Conservation (phyloP, 2,113 vertebrate genomes). For the Phalacrocorax carbo region DNA sequence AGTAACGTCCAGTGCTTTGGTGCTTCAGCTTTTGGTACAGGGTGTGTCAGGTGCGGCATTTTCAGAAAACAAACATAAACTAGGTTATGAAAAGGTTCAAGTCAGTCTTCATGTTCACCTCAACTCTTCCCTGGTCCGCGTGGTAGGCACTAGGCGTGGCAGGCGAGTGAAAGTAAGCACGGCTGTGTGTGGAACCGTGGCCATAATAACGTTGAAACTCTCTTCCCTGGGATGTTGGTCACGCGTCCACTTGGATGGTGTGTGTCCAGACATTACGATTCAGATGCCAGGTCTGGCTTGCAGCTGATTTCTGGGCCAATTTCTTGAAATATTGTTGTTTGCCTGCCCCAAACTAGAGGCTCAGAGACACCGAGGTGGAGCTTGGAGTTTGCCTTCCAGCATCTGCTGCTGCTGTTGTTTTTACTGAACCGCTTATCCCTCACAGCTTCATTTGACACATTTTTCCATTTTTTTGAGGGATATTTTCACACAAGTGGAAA, state of each 20-base stretch:
- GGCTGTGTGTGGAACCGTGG: not conserved
- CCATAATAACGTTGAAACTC: not conserved
- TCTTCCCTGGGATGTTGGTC: not conserved
- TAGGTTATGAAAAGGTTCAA: not conserved
- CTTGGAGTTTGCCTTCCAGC: not conserved
- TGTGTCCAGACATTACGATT: not conserved
- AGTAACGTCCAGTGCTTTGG: not conserved
- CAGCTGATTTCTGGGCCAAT: not conserved
- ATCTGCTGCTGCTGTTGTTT: not conserved
- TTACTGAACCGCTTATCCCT: not conserved
- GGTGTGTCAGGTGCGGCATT: rapidly evolving
- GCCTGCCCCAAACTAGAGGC: not conserved
- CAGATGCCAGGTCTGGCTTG: not conserved
- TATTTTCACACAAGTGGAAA: slow-evolving; percentile 43
- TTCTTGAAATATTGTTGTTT: not conserved
- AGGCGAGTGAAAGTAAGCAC: not conserved
- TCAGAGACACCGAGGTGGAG: not conserved
- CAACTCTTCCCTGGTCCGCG: rapidly evolving
- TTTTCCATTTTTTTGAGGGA: slow-evolving; percentile 9
- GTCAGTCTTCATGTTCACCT: not conserved
- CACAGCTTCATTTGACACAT: not conserved
- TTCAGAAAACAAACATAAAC: not conserved
- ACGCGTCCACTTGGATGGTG: not conserved
- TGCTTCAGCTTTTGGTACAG: not conserved
- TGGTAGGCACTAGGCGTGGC: not conserved